Conservation (phyloP, 2,888 invertebrate genomes). For the Caenorhabditis sulstoni region DNA sequence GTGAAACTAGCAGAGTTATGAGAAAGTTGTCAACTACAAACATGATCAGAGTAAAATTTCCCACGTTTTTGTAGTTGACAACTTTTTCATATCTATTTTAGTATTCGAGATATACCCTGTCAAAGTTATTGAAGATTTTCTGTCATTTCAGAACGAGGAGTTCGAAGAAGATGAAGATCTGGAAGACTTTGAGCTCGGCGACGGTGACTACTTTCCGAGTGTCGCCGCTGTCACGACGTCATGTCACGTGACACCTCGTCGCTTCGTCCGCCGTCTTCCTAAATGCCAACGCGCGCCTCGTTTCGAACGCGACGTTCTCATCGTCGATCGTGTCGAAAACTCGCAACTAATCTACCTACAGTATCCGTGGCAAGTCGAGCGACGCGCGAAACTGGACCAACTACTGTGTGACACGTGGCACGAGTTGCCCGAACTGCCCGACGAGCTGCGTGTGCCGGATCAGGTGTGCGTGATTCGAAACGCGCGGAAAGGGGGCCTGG, state of each 20-base stretch:
- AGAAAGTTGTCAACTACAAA: no score
- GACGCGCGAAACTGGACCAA: slow-evolving; percentile 12
- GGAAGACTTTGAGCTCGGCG: slow-evolving; percentile 19
- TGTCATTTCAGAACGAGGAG: slow-evolving; percentile 37
- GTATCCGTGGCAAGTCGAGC: slow-evolving; percentile 45
- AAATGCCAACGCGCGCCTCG: slow-evolving; percentile 45
- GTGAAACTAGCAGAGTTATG: no score
- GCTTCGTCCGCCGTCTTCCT: slow-evolving; percentile 27
- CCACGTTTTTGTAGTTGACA: no score
- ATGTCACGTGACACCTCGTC: no score
- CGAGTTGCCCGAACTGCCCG: slow-evolving; percentile 7
- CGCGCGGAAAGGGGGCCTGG: not conserved
- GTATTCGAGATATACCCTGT: no score
- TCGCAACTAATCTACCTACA: slow-evolving; percentile 52
- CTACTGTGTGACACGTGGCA: not conserved
- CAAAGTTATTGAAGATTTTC: no score
- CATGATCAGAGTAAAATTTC: no score
- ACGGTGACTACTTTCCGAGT: slow-evolving; percentile 8
- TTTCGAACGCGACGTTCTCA: slow-evolving; percentile 40
- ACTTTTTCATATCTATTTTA: no score
- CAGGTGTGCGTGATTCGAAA: slow-evolving; percentile 32
- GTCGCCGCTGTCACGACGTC: no score
- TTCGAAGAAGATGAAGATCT: slow-evolving; percentile 32
- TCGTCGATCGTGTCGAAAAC: slow-evolving; percentile 46
- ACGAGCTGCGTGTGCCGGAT: not conserved